phyloP scores from a whole-genome alignment of 2,888 invertebrate genomes.

The Formica aserva region DNA sequence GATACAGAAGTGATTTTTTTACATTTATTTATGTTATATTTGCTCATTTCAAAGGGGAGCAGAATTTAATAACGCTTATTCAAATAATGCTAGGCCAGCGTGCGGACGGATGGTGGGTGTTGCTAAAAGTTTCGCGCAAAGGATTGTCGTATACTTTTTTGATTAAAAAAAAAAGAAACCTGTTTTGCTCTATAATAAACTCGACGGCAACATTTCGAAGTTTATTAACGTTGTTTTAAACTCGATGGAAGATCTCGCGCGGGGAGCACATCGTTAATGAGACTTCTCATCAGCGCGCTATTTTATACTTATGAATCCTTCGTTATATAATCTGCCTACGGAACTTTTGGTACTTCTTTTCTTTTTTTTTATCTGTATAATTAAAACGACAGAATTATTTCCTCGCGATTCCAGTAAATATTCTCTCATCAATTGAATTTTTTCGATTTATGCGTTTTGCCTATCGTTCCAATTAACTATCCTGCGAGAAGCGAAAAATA shows the following conservation, averaged over 20 bases:
- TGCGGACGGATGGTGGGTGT: background rate
- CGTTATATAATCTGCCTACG: background rate
- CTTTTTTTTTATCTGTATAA: background rate
- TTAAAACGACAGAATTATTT: background rate
- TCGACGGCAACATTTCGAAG: background rate
- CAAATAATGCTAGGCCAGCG: background rate
- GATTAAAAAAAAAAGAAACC: background rate
- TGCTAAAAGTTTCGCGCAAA: background rate
- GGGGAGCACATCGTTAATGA: background rate
- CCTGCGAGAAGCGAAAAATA: background rate
- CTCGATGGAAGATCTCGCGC: background rate
- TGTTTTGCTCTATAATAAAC: background rate
- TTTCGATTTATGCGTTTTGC: background rate
- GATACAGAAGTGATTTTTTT: background rate
- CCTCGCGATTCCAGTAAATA: background rate
- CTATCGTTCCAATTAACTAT: background rate
- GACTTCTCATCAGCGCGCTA: constrained; percentile 13
- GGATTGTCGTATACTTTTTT: background rate
- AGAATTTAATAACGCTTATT: constrained; percentile 30
- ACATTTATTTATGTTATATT: background rate
- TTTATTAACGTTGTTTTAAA: constrained; percentile 30
- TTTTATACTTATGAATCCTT: background rate
- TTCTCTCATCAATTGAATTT: background rate
- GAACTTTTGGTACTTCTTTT: background rate
- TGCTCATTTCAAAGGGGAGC: background rate